Base-by-base conservation (phyloP, 2,888 invertebrate species). In the Andrena camellia region DNA sequence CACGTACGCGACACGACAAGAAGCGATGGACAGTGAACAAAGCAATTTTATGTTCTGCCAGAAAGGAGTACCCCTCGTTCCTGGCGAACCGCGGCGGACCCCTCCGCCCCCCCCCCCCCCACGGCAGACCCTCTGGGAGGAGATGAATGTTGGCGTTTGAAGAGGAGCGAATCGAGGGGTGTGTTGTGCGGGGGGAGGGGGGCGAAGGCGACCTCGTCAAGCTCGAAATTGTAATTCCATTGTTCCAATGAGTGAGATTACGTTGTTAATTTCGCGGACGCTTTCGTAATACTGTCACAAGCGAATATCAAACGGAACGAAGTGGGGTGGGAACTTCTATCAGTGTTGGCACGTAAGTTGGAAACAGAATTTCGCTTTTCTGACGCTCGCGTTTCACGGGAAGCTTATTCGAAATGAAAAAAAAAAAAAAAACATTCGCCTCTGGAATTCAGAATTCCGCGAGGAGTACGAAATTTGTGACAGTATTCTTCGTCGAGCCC, bases 1-100 rank as follows among this genome's bases (percentile, higher is more conserved):
- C 85, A 90, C 87, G 87, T 86, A 90, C 88, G 87, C 54, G 26
- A 75, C 57, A 73, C 48, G 73, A 81, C 62, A 69, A 29, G 57
- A 64, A 50, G n/a, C 60, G 33, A 26, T 29, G 57, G 10, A 26
- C 2, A 0, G 2, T n/a, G 8, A n/a, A 48, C 29, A 60, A 64
- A 54, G 35, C 67, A 70, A 70, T 78, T 72, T 76, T 78, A 66
- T 63, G 62, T 31, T 35, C 35, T 17, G 54, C 69, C 74, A 81
- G 74, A 77, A 35, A 64, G 63, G 54, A 29, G 20, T 33, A 10
- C 8, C 35, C 35, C 29, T 26, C 69, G 52, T 23, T n/a, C 31
- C n/a, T 8, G 23, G 23, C 54, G 26, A 29, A 29, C 23, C 7
- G 42, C 42, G 1, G 42, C n/a, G 26, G 2, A 29, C 4, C 35